Percentiles rank a stretch among this genome's conserved stretches.
These are phyloP conservation scores for Pyralis farinalis DNA, from an alignment of 2,888 invertebrate genomes.

Conservation along the genomic window DNA sequence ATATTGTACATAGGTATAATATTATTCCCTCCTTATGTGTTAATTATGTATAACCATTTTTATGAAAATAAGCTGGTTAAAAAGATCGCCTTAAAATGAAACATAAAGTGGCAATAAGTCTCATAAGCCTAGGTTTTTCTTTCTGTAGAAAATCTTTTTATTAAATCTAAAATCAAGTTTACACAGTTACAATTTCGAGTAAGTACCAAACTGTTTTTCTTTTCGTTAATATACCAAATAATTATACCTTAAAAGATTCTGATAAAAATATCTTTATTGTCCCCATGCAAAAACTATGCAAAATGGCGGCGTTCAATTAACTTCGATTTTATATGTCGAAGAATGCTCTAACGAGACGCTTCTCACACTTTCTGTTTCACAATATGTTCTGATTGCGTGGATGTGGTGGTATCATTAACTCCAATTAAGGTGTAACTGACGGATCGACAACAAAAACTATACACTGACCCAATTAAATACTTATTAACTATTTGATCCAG, in stretches of 20 bases:
- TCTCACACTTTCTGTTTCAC: constrained; percentile 23
- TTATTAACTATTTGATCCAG: constrained; percentile 20
- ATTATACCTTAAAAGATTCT: neutral
- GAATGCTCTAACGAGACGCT: constrained; percentile 10
- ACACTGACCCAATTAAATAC: constrained; percentile 22
- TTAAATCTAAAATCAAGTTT: too few relatives aligned
- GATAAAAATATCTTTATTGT: neutral
- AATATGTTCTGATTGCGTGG: constrained; percentile 15
- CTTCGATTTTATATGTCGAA: constrained; percentile 7
- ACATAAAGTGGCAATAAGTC: too few relatives aligned
- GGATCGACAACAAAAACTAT: constrained; percentile 15
- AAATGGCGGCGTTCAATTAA: constrained; percentile 10
- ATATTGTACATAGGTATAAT: too few relatives aligned
- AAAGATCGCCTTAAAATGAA: too few relatives aligned
- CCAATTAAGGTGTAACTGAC: constrained; percentile 13
- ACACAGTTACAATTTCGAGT: too few relatives aligned
- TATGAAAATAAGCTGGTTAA: too few relatives aligned
- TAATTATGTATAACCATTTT: too few relatives aligned
- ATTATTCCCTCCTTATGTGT: too few relatives aligned
- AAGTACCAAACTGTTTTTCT: too few relatives aligned
- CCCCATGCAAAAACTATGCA: constrained; percentile 6
- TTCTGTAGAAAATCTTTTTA: too few relatives aligned
- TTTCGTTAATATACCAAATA: too few relatives aligned
- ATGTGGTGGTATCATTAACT: constrained; percentile 14
- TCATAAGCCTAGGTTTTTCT: too few relatives aligned